Evolutionary conservation across 2,888 invertebrate genomes (phyloP).

Genomic region (Ceratothoa steindachneri): DNA sequence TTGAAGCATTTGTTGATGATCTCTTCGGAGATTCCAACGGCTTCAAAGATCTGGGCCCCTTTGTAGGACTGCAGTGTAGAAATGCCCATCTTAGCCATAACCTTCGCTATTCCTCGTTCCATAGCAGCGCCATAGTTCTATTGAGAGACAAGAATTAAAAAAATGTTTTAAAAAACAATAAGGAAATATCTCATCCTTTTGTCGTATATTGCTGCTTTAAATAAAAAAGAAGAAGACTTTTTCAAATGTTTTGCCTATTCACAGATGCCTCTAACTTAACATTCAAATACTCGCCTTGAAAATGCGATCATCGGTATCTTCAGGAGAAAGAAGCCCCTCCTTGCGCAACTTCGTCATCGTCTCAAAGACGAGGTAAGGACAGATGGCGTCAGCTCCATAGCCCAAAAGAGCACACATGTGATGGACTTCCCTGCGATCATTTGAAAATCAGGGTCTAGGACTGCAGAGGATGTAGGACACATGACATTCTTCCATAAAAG

Average conservation of each 20-base stretch:
- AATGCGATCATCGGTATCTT: slow-evolving; percentile 69
- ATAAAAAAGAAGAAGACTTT: no score
- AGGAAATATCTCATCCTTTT: no score
- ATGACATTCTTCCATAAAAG: no score
- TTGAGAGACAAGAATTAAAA: not conserved
- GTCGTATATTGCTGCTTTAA: no score
- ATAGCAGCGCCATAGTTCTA: slow-evolving; percentile 82
- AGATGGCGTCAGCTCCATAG: slow-evolving; percentile 96
- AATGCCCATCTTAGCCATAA: slow-evolving; percentile 99
- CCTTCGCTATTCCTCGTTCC: slow-evolving; percentile 84
- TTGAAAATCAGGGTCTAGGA: not conserved
- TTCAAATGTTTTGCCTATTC: no score
- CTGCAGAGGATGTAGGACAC: not conserved
- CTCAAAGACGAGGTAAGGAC: slow-evolving; percentile 94
- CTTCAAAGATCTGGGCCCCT: slow-evolving; percentile 98
- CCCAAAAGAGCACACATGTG: slow-evolving; percentile 92
- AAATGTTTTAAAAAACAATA: not conserved
- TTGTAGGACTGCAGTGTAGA: slow-evolving; percentile 97
- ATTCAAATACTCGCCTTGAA: slow-evolving; percentile 61
- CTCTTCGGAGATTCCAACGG: slow-evolving; percentile 87
- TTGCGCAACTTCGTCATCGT: slow-evolving; percentile 78
- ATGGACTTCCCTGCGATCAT: slow-evolving; percentile 65
- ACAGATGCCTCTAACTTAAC: no score
- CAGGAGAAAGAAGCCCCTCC: slow-evolving; percentile 75
- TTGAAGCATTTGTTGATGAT: slow-evolving; percentile 91